A percentile compares a stretch with the other conserved stretches of the same genome.
Evolutionary conservation across 2,113 vertebrate species (phyloP).

Genomic region (Macrotus californicus): DNA sequence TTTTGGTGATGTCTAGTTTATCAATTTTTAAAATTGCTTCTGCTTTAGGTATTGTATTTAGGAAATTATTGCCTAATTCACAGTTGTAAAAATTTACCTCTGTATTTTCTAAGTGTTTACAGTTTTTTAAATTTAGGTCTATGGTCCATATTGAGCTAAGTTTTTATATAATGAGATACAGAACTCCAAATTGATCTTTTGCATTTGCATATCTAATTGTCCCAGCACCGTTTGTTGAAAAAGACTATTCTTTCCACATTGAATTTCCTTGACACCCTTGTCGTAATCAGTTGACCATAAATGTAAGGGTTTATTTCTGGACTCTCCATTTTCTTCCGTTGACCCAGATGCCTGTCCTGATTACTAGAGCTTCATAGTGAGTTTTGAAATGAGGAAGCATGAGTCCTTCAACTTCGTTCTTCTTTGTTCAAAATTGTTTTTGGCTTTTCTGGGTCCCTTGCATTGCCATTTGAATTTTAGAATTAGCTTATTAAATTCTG

Average conservation of each 20-base stretch:
- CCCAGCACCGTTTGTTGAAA: neutral
- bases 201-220: neutral
- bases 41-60: neutral
- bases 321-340: neutral
- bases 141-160: neutral
- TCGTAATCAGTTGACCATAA: neutral
- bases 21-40: neutral
- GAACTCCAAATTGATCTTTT: neutral
- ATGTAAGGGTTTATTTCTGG: neutral
- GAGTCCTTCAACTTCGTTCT: neutral
- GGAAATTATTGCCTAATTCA: neutral
- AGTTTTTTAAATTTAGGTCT: neutral
- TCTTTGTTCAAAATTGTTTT: neutral
- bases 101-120: neutral
- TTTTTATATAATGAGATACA: neutral
- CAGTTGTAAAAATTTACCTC: neutral
- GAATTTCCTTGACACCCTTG: neutral
- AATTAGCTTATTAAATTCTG: constrained; percentile 5
- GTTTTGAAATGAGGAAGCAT: neutral
- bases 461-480: neutral
- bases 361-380: neutral
- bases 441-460: neutral
- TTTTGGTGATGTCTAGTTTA: neutral
- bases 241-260: neutral
- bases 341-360: neutral